Conservation (phyloP, 2,888 invertebrate genomes). For the Lacanobia wlatinum region DNA sequence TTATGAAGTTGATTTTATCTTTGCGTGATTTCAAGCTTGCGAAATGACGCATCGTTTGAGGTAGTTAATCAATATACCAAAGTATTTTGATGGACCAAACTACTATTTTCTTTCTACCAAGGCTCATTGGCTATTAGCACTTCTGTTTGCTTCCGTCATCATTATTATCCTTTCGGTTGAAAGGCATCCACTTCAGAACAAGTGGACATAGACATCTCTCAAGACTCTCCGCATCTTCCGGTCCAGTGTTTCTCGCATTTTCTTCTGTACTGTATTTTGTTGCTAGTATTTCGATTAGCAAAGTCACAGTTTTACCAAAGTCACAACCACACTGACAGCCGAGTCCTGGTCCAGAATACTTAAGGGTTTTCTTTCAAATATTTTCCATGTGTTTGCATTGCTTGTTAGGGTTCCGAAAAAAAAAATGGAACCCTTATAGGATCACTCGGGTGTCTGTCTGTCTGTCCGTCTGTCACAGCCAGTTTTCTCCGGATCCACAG, state of each 20-base stretch:
- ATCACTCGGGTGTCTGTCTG: no score
- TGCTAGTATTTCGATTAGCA: not conserved
- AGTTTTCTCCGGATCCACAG: no score
- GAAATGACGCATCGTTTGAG: not conserved
- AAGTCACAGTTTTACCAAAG: not conserved
- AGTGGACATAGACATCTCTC: no score
- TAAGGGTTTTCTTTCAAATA: not conserved
- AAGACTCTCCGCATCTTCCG: not conserved
- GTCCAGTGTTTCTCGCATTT: not conserved
- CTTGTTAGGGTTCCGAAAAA: no score
- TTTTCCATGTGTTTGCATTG: not conserved
- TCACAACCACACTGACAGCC: not conserved
- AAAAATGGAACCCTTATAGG: no score
- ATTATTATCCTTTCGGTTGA: not conserved
- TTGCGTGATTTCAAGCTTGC: constrained; percentile 5
- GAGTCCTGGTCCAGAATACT: not conserved
- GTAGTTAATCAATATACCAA: constrained; percentile 3
- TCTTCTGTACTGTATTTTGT: not conserved
- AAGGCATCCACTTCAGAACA: no score
- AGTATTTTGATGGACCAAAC: not conserved
- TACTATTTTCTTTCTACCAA: not conserved
- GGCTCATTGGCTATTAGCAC: no score
- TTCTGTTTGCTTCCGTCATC: not conserved
- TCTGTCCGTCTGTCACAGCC: no score
- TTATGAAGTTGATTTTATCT: constrained; percentile 39